These are phyloP conservation scores for Cnemophilus loriae DNA, from an alignment of 2,113 vertebrate species.

Conservation along the genomic window DNA sequence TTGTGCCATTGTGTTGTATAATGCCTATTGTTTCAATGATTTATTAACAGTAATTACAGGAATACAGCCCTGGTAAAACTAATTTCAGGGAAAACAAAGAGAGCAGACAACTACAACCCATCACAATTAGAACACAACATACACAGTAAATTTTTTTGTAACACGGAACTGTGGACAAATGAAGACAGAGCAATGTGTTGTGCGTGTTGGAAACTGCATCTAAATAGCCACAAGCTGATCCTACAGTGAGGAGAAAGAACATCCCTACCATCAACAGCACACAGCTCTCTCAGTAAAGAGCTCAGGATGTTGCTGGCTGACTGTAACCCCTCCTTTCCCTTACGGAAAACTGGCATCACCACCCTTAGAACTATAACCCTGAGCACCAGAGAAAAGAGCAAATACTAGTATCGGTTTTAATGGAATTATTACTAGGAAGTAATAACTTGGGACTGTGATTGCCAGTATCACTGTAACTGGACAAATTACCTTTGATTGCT, in stretches of 20 bases:
- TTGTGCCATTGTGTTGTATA: background rate
- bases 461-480: background rate
- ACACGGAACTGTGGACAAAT: background rate
- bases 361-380: background rate
- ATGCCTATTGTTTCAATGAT: background rate
- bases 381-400: background rate
- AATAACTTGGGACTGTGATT: background rate
- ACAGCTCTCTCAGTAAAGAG: background rate
- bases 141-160: background rate
- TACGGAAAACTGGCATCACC: background rate
- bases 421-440: background rate
- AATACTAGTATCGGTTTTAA: background rate
- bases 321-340: background rate
- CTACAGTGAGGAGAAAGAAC: background rate
- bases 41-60: background rate
- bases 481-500: background rate
- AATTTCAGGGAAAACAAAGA: background rate
- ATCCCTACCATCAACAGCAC: background rate
- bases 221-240: background rate
- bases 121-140: background rate
- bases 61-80: background rate
- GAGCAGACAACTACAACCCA: background rate
- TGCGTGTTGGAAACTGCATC: background rate
- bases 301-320: background rate
- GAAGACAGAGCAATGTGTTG: background rate